Percentiles rank a stretch among this genome's conserved stretches.
Conservation (phyloP, 2,113 vertebrate genomes). For the Alethe diademata region DNA sequence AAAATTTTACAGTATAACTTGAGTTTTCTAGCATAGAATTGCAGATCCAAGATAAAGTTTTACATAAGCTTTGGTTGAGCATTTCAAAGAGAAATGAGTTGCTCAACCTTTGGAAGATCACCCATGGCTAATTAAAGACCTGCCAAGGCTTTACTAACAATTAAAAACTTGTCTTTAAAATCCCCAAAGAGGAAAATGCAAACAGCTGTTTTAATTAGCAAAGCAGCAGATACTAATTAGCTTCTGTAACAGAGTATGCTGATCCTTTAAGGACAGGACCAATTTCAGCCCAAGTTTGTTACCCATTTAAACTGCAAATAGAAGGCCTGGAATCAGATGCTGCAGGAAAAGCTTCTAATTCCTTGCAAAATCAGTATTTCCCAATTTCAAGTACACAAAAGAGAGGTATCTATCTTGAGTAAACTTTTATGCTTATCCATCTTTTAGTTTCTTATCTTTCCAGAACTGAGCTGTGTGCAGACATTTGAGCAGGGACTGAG, state of each 20-base stretch:
- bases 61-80: constrained; percentile 1
- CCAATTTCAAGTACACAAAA: neutral
- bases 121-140: constrained; percentile 64
- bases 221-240: constrained; percentile 68
- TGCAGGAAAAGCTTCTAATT: neutral
- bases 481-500: neutral
- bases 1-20: neutral
- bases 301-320: neutral
- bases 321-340: neutral
- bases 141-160: constrained; percentile 64
- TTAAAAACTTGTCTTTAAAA: constrained; percentile 64
- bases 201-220: constrained; percentile 68
- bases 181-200: constrained; percentile 57
- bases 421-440: neutral
- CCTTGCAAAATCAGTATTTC: neutral
- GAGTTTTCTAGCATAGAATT: neutral
- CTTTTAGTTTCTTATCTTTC: neutral
- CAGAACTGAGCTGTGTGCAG: neutral
- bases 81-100: constrained; percentile 45
- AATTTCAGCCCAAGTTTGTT: neutral
- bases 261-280: constrained; percentile 58
- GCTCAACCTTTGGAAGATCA: constrained; percentile 55
- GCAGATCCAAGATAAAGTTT: constrained; percentile 9
- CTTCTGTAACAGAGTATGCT: constrained; percentile 48
- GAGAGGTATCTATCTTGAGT: neutral